Percentiles rank a stretch among this genome's conserved stretches.
Conservation (phyloP, 2,113 vertebrate species). For the Spermophilus dauricus region DNA sequence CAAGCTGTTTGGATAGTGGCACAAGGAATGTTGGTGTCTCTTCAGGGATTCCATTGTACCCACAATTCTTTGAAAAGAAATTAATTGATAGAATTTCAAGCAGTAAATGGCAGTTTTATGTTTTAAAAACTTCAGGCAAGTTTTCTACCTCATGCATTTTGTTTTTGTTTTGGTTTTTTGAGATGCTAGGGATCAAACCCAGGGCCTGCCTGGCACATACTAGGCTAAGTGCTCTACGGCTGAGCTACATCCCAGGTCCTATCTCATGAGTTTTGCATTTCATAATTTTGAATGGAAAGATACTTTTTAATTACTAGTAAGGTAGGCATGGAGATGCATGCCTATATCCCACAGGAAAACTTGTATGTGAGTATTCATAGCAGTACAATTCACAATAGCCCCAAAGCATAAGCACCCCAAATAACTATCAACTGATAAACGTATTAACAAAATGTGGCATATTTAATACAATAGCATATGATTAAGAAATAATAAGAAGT, state of each 20-base stretch:
- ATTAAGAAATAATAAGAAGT: background rate
- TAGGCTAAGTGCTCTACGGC: background rate
- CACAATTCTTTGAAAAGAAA: background rate
- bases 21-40: background rate
- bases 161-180: background rate
- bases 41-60: background rate
- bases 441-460: background rate
- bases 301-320: background rate
- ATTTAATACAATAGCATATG: background rate
- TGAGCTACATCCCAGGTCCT: background rate
- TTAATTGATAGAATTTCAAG: background rate
- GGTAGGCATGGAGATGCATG: background rate
- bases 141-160: background rate
- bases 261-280: background rate
- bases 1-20: background rate
- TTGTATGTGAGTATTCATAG: background rate
- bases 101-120: background rate
- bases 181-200: background rate
- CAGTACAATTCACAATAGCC: background rate
- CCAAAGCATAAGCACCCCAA: background rate
- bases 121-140: background rate
- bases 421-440: background rate
- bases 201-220: background rate
- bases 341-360: background rate
- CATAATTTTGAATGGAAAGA: slow-evolving; percentile 33